Percentiles rank a stretch among this genome's conserved stretches.
These are phyloP conservation scores for Apodemia hepburni DNA, from an alignment of 2,888 invertebrate species.

Conservation along the genomic window DNA sequence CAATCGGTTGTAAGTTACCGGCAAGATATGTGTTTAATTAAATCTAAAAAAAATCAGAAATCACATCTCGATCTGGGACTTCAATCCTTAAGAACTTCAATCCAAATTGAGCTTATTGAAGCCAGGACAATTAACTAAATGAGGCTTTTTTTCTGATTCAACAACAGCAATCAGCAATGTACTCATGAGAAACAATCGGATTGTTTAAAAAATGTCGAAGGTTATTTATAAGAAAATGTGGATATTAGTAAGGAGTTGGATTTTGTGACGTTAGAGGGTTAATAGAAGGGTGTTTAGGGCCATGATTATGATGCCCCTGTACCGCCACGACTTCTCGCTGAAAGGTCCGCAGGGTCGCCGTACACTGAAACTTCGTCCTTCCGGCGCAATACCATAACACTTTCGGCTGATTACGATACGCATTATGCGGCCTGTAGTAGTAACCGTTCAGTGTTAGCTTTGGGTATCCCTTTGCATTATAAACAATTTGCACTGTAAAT, in stretches of 20 bases:
- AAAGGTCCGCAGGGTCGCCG: constrained; percentile 56
- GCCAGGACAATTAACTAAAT: no score
- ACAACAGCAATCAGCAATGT: no score
- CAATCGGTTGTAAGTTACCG: no score
- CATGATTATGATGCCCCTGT: constrained; percentile 56
- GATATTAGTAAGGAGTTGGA: constrained; percentile 1
- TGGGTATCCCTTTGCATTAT: constrained; percentile 60
- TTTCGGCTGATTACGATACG: constrained; percentile 62
- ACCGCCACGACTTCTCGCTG: constrained; percentile 55
- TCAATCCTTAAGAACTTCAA: no score
- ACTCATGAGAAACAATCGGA: no score
- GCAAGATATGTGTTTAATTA: no score
- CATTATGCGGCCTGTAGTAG: constrained; percentile 66
- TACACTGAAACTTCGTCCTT: constrained; percentile 56
- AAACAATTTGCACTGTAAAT: constrained; percentile 59
- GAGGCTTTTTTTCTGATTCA: no score
- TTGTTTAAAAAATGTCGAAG: not conserved
- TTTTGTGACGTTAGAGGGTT: not conserved
- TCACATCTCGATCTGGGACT: no score
- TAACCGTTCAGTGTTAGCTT: constrained; percentile 60
- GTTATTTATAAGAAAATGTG: not conserved
- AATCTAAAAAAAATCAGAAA: no score
- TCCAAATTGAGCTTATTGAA: no score
- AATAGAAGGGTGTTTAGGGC: constrained; percentile 1
- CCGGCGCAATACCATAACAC: constrained; percentile 67